phyloP scores from a whole-genome alignment of 2,888 invertebrate genomes.

The Drymonia ruficornis region DNA sequence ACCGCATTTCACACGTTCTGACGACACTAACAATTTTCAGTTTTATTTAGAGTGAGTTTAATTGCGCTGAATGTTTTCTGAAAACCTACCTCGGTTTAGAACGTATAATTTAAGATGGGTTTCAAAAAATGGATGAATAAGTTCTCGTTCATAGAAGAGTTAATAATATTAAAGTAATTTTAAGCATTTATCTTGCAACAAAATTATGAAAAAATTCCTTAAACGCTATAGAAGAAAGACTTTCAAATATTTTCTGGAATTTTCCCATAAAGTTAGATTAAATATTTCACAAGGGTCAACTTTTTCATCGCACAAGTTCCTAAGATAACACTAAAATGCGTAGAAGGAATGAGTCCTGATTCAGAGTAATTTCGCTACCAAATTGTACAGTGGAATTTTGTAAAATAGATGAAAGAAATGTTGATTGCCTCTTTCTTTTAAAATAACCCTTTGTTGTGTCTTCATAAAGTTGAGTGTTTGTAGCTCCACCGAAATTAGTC shows the following conservation, averaged over 20 bases:
- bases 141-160: not conserved
- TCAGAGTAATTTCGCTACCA: conserved; percentile 7
- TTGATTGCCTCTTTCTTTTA: conserved; percentile 7
- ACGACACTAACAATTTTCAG: conserved; percentile 60
- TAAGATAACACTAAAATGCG: conserved; percentile 11
- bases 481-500: not conserved
- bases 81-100: not conserved
- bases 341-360: conserved; percentile 1
- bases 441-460: conserved; percentile 1
- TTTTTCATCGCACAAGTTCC: conserved; percentile 8
- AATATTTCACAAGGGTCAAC: conserved; percentile 16
- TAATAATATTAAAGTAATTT: conserved; percentile 6
- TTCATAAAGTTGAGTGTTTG: not conserved
- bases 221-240: conserved; percentile 9
- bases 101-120: too few species aligned
- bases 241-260: conserved; percentile 15
- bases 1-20: conserved; percentile 62
- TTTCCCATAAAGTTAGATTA: conserved; percentile 28
- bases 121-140: not conserved
- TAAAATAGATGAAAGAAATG: conserved; percentile 6
- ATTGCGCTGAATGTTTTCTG: conserved; percentile 35
- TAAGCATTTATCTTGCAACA: conserved; percentile 7
- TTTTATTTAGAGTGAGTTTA: conserved; percentile 56
- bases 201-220: conserved; percentile 12
- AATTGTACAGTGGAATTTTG: conserved; percentile 10